Evolutionary conservation across 2,113 vertebrate genomes (phyloP).

Genomic region (Xiphorhynchus elegans): DNA sequence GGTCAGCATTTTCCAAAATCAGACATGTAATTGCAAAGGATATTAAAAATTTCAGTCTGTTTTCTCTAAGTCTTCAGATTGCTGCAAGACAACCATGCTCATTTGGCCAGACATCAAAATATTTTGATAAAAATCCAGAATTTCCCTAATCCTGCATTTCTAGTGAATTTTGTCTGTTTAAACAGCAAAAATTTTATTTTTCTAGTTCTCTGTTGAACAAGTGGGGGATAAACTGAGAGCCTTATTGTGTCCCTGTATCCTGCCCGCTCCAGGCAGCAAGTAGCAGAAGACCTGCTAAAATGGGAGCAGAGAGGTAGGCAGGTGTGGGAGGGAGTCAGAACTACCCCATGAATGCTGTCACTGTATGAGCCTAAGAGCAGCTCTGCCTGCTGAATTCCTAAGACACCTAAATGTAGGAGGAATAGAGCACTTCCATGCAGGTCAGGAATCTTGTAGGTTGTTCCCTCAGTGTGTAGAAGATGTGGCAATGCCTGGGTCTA

Average conservation of each 20-base stretch:
- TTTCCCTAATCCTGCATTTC: background rate
- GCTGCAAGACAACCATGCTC: background rate
- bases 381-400: background rate
- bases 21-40: background rate
- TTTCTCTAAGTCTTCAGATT: background rate
- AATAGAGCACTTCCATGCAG: background rate
- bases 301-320: background rate
- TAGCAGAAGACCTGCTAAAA: background rate
- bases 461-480: background rate
- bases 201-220: background rate
- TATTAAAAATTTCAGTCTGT: background rate
- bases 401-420: background rate
- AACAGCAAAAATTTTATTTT: background rate
- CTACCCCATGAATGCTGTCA: accelerated
- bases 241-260: background rate
- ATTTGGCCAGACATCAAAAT: background rate
- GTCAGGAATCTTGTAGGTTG: accelerated
- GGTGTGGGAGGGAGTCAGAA: background rate
- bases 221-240: background rate
- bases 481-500: background rate
- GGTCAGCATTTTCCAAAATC: background rate
- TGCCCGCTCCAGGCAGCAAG: background rate
- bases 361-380: background rate
- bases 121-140: background rate
- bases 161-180: background rate